Evolutionary conservation across 1,140 invertebrate species (phyloP), one percentile per base, ranked within the genome.

Genomic region (Nasonia vitripennis): DNA sequence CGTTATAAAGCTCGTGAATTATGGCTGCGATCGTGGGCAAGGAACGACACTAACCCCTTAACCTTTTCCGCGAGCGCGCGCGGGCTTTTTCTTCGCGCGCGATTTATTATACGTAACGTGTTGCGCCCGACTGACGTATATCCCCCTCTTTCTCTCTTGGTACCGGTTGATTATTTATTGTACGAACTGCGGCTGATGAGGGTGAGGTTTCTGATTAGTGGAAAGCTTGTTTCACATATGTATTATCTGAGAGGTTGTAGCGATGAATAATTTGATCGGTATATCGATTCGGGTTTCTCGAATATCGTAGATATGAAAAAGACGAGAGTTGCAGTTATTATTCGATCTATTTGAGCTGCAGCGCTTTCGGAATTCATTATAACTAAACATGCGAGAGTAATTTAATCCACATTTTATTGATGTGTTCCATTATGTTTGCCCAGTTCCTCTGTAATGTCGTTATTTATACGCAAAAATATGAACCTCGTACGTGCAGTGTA

Each of bases 1-100:
- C 37, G 31, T 34, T 74, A 74, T 74, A 74, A 74, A 74, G 31
- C 31, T 37, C 14, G 73, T 74, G 73, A 74, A 74, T 37, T 74
- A 74, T 74, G 27, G 37, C 73, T n/a, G 73, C 73, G 37, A 71
- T 31, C 70, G 70, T 71, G 31, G 20, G 55, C 55, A 62, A 62
- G 55, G 55, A 31, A 71, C 70, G 70, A 77, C 74, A 41, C 14
- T 34, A 34, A 77, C 34, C 20, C 11, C 55, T 62, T 62, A 62
- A 62, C 55, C 55, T 62, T 62, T 62, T 62, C 55, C 17, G 55
- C 17, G 55, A 14, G 37, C 4, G 37, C 41, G 41, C 17, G 55
- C 55, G 17, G 20, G 55, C 55, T 62, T 62, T 62, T 62, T 62
- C 55, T 62, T 62, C 55, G 48, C 20, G 41, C 55, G 20, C 55